Evolutionary conservation across 2,888 invertebrate genomes (phyloP).

Genomic region (Opisthograptis luteolata): DNA sequence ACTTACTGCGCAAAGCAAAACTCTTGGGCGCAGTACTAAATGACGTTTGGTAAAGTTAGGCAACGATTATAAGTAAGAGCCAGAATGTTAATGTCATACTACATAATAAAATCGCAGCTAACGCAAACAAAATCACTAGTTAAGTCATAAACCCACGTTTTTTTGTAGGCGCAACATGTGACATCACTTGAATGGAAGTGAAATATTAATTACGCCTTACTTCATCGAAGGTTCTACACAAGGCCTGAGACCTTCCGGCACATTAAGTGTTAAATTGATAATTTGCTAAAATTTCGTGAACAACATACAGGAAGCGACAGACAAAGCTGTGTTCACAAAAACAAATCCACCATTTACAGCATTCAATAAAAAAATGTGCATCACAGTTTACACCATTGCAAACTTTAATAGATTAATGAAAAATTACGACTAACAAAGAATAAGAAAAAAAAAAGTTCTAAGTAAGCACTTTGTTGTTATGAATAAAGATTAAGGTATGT

Average conservation of each 20-base stretch:
- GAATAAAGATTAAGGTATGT: no score
- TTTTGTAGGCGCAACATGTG: conserved; percentile 15
- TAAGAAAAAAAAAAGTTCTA: no score
- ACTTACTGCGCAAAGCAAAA: no score
- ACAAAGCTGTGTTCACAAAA: conserved; percentile 4
- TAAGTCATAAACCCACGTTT: conserved; percentile 9
- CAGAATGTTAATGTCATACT: no score
- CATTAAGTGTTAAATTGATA: conserved; percentile 17
- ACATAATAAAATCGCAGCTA: conserved; percentile 3
- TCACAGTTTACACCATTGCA: background rate
- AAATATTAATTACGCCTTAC: conserved; percentile 21
- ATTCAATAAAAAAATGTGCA: background rate
- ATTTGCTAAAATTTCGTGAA: conserved; percentile 29
- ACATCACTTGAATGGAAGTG: conserved; percentile 18
- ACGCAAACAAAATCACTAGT: conserved; percentile 8
- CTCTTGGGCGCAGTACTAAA: no score
- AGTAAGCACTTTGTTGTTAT: no score
- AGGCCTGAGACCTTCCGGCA: conserved; percentile 33
- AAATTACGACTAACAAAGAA: no score
- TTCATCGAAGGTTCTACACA: conserved; percentile 24
- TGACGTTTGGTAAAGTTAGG: no score
- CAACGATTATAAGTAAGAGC: no score
- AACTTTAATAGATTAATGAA: no score
- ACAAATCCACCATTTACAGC: background rate
- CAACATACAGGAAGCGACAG: conserved; percentile 16